phyloP scores from a whole-genome alignment of 2,888 invertebrate genomes.

The Chalcis sispes region DNA sequence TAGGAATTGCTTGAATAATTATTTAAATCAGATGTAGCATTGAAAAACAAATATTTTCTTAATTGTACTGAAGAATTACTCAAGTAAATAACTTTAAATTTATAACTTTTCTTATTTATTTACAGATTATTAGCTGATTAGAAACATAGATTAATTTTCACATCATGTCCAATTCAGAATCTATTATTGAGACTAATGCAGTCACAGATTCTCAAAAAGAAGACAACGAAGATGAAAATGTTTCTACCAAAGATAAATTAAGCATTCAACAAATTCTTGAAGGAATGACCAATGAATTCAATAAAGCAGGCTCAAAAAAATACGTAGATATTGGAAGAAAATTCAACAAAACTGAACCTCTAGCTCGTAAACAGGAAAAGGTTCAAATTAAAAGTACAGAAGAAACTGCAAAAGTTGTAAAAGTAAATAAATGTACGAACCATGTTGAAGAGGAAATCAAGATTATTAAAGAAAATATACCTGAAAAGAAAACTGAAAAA shows the following conservation, averaged over 20 bases:
- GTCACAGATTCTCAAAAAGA: slow-evolving; percentile 67
- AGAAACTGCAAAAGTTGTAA: slow-evolving; percentile 42
- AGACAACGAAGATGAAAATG: slow-evolving; percentile 66
- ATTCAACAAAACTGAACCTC: slow-evolving; percentile 31
- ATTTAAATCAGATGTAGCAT: too few relatives aligned
- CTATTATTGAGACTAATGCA: slow-evolving; percentile 62
- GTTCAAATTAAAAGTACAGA: slow-evolving; percentile 33
- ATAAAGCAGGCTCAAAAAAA: slow-evolving; percentile 61
- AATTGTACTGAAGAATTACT: too few relatives aligned
- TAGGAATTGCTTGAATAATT: too few relatives aligned
- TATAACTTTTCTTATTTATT: slow-evolving; percentile 14
- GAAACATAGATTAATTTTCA: neutral
- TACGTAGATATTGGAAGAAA: slow-evolving; percentile 22
- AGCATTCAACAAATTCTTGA: slow-evolving; percentile 73
- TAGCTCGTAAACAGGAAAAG: slow-evolving; percentile 43
- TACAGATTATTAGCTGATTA: slow-evolving; percentile 42
- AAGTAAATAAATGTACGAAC: slow-evolving; percentile 22
- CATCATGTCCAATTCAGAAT: slow-evolving; percentile 63
- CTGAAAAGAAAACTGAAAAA: slow-evolving; percentile 47
- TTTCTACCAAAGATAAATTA: slow-evolving; percentile 67
- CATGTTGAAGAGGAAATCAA: slow-evolving; percentile 41
- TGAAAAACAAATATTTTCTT: too few relatives aligned
- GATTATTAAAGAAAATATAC: slow-evolving; percentile 44
- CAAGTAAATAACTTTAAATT: too few relatives aligned
- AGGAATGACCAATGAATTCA: slow-evolving; percentile 74